Evolutionary conservation across 1,140 invertebrate species (phyloP), one percentile per base, ranked within the genome.

Genomic region (Charaxes varanes): DNA sequence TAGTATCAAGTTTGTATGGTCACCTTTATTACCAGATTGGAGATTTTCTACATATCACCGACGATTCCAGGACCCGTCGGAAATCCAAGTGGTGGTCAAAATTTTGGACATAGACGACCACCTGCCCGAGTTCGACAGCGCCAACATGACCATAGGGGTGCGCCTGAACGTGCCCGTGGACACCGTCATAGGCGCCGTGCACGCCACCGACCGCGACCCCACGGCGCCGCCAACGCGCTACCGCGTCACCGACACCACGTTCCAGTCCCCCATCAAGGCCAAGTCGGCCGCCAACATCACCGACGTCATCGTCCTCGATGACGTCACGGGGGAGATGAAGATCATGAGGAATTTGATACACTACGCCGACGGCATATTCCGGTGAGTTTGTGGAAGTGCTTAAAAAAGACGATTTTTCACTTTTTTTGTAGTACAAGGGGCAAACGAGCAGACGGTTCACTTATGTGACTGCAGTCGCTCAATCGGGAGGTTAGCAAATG

Each of bases 31-130:
- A n/a, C n/a, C n/a, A n/a, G n/a, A n/a, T n/a, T n/a, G n/a, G n/a
- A n/a, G n/a, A n/a, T n/a, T n/a, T n/a, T n/a, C n/a, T n/a, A n/a
- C n/a, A n/a, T n/a, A n/a, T n/a, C n/a, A n/a, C n/a, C n/a, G n/a
- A n/a, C n/a, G n/a, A n/a, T 54, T 41, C 76, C 79, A 90, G 66
- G 92, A 93, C 62, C 86, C 89, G 0, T 90, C 91, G 6, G 90
- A 93, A 67, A 85, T 89, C 6, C 90, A 91, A 52, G 74, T 93
- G 0, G 56, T 87, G 0, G 82, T 94, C 0, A 88, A 85, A 41
- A 69, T 94, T 0, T 26, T 88, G 0, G 92, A 94, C 36, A 87
- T 93, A 16, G 92, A 93, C 45, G 92, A 94, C 53, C 93, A 94
- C 59, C 65, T 88, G 7, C 92, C 92, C 0, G 65, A 85, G 45